Percentiles rank a stretch among this genome's conserved stretches.
Evolutionary conservation across 2,888 invertebrate genomes (phyloP).

Genomic region (Netelia virgata): DNA sequence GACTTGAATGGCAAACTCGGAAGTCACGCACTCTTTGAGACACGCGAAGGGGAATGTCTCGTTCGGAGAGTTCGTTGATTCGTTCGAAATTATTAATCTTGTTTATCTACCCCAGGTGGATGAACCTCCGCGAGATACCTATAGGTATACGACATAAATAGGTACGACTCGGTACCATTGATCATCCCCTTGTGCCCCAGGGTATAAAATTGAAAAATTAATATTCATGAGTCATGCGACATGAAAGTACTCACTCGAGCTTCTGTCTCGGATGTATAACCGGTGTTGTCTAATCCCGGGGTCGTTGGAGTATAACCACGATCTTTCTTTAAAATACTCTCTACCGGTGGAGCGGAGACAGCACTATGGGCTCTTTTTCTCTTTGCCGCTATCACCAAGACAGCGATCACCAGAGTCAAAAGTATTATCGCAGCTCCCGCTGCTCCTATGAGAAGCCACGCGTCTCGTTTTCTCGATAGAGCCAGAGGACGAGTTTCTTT

Average conservation of each 20-base stretch:
- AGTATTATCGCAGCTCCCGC: slow-evolving; percentile 88
- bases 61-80: slow-evolving; percentile 55
- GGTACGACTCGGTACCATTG: slow-evolving; percentile 32
- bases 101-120: slow-evolving; percentile 42
- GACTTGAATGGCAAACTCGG: slow-evolving; percentile 44
- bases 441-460: slow-evolving; percentile 89
- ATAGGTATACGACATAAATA: background rate
- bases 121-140: slow-evolving; percentile 37
- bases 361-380: slow-evolving; percentile 81
- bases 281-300: slow-evolving; percentile 79
- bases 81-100: slow-evolving; percentile 61
- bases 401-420: slow-evolving; percentile 83
- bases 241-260: slow-evolving; percentile 74
- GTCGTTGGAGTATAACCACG: slow-evolving; percentile 76
- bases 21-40: slow-evolving; percentile 57
- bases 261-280: slow-evolving; percentile 81
- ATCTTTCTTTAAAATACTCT: slow-evolving; percentile 78
- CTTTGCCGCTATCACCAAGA: slow-evolving; percentile 78
- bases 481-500: slow-evolving; percentile 89
- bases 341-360: slow-evolving; percentile 77
- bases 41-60: slow-evolving; percentile 57
- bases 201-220: slow-evolving; percentile 26
- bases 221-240: background rate
- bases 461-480: slow-evolving; percentile 86
- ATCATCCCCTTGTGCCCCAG: background rate